Percentiles rank a stretch among this genome's conserved stretches.
These are phyloP conservation scores for Noctua pronuba DNA, from an alignment of 2,888 invertebrate genomes.

Conservation along the genomic window DNA sequence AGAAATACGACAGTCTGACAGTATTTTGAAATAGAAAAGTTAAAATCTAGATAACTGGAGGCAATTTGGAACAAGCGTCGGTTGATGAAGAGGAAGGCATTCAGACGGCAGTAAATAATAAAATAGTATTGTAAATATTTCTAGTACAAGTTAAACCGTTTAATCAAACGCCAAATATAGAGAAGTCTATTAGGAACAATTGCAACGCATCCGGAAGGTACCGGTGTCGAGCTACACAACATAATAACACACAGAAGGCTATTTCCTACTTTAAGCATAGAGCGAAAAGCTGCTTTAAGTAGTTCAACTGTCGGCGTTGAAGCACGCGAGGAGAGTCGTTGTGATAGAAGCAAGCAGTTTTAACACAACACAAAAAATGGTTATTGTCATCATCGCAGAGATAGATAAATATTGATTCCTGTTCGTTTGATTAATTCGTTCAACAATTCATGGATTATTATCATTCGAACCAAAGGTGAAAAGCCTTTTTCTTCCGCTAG, in stretches of 20 bases:
- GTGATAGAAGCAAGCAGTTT: too few relatives aligned
- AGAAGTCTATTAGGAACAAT: conserved; percentile 55
- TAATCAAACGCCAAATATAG: conserved; percentile 51
- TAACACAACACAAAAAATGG: too few relatives aligned
- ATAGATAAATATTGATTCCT: too few relatives aligned
- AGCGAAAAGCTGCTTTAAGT: too few relatives aligned
- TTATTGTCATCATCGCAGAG: too few relatives aligned
- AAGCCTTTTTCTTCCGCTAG: too few relatives aligned
- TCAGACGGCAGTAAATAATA: neutral
- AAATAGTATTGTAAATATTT: neutral
- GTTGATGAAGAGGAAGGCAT: neutral
- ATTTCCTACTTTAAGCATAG: too few relatives aligned
- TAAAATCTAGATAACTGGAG: neutral
- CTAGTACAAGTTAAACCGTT: neutral
- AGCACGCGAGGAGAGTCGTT: too few relatives aligned
- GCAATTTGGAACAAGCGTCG: neutral
- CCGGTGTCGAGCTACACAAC: conserved; percentile 1
- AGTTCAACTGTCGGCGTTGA: too few relatives aligned
- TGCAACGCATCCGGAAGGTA: conserved; percentile 42
- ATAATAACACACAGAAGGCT: conserved; percentile 40
- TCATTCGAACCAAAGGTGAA: too few relatives aligned
- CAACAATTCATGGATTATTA: too few relatives aligned
- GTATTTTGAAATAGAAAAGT: neutral
- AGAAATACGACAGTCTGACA: neutral
- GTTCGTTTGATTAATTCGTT: too few relatives aligned